Conservation (phyloP, 2,113 vertebrate genomes). For the Pangasianodon hypophthalmus region DNA sequence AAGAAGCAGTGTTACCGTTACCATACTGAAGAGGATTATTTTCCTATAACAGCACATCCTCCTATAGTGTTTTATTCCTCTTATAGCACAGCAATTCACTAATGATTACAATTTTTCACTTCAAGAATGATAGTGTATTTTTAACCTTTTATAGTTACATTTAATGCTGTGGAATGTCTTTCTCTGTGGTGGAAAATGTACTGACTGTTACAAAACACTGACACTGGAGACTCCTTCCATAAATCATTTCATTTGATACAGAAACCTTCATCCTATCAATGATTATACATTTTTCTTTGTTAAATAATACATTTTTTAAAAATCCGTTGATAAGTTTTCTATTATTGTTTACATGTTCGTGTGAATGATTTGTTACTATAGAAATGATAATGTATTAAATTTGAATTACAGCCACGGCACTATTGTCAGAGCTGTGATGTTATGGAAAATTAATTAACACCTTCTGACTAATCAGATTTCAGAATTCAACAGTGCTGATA, state of each 20-base stretch:
- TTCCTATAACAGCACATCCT: neutral
- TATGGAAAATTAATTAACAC: neutral
- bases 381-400: neutral
- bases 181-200: neutral
- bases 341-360: neutral
- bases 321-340: neutral
- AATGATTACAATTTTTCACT: neutral
- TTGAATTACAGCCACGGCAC: neutral
- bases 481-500: neutral
- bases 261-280: neutral
- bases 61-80: neutral
- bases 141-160: neutral
- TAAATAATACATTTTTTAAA: neutral
- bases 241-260: neutral
- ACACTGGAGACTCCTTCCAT: neutral
- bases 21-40: neutral
- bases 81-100: neutral
- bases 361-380: neutral
- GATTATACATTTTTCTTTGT: neutral
- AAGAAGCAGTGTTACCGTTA: neutral
- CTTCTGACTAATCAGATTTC: neutral
- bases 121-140: neutral
- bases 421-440: neutral
- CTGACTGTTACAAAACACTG: neutral
- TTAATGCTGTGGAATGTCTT: neutral